Percentiles rank a stretch among this genome's conserved stretches.
Evolutionary conservation across 2,113 vertebrate species (phyloP).

Genomic region (Amblyornis subalaris): DNA sequence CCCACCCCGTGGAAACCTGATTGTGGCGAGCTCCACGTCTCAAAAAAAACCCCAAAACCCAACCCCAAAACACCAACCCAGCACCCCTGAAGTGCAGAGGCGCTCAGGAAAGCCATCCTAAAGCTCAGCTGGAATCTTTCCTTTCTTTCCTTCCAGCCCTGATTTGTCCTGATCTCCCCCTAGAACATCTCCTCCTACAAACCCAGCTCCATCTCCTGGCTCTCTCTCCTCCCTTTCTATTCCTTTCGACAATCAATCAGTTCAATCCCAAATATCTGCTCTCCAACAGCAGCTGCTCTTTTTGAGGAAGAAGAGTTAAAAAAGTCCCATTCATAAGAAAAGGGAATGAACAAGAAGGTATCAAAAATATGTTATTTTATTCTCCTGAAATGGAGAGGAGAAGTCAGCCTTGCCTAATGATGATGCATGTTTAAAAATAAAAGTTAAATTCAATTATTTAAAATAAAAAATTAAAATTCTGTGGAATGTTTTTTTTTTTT

Average conservation of each 20-base stretch:
- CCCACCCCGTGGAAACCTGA: neutral
- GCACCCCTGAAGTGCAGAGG: fast-evolving
- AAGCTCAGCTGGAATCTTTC: neutral
- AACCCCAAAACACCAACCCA: neutral
- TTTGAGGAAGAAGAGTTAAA: neutral
- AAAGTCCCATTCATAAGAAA: neutral
- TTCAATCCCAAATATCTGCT: neutral
- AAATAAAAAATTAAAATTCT: neutral
- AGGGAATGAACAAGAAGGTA: fast-evolving
- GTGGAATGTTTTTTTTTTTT: neutral
- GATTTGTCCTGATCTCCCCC: neutral
- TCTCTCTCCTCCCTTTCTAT: neutral
- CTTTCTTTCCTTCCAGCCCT: neutral
- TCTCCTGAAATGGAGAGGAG: neutral
- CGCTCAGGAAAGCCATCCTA: neutral
- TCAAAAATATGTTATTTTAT: neutral
- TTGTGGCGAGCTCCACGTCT: neutral
- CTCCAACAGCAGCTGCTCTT: neutral
- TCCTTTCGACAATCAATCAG: too few relatives aligned
- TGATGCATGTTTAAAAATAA: neutral
- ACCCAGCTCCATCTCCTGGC: neutral
- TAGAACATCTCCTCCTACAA: neutral
- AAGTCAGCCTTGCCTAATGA: neutral
- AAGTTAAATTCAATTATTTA: fast-evolving
- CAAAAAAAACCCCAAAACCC: neutral